These are phyloP conservation scores for Zenarchopterus dispar DNA, from an alignment of 2,797 vertebrate genomes.

Conservation along the genomic window DNA sequence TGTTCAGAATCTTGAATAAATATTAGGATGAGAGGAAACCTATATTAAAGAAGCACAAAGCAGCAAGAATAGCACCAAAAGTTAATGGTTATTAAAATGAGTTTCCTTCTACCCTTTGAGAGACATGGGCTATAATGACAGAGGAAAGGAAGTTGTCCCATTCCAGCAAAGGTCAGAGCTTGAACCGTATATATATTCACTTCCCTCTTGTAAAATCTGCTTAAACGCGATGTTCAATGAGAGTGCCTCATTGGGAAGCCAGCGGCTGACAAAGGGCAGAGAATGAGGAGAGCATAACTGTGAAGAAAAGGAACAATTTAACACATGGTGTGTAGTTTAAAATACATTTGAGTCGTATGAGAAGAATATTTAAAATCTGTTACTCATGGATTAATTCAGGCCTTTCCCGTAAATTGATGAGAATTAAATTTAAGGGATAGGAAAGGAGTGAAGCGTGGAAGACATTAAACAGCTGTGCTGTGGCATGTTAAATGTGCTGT, in stretches of 20 bases:
- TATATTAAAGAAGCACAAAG: too few species aligned
- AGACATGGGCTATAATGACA: background rate
- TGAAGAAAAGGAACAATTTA: background rate
- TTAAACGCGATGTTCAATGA: slow-evolving; percentile 28
- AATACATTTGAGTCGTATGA: slow-evolving; percentile 17
- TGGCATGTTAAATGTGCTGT: slow-evolving; percentile 5
- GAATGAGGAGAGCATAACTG: slow-evolving; percentile 24
- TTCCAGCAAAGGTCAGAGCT: slow-evolving; percentile 62
- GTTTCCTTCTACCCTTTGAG: background rate
- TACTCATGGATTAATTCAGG: background rate
- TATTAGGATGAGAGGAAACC: too few species aligned
- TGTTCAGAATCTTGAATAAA: too few species aligned
- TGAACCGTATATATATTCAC: slow-evolving; percentile 32
- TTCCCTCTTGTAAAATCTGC: slow-evolving; percentile 48
- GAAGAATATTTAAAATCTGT: background rate
- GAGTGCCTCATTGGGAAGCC: slow-evolving; percentile 30
- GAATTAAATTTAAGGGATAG: background rate
- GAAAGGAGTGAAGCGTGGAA: slow-evolving; percentile 11
- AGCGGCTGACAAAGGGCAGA: slow-evolving; percentile 49
- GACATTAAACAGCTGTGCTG: slow-evolving; percentile 33
- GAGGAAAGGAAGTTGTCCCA: slow-evolving; percentile 13
- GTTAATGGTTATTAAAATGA: background rate
- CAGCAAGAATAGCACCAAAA: too few species aligned
- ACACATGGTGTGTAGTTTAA: slow-evolving; percentile 9
- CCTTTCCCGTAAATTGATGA: background rate